Conservation (phyloP, 2,113 vertebrate genomes). For the Lycaon pictus region DNA sequence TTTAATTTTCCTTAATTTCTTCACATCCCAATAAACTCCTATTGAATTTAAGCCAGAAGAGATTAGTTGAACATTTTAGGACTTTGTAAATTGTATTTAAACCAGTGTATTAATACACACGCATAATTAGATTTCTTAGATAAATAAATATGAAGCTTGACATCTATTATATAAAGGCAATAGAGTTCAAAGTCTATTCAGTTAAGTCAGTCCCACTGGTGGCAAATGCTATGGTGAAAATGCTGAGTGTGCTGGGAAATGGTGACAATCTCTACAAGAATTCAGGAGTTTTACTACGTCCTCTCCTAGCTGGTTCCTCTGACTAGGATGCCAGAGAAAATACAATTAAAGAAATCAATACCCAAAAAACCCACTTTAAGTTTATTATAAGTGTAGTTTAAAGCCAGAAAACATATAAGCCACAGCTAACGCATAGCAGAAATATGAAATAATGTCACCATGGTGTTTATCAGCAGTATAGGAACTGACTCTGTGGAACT, state of each 20-base stretch:
- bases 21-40: slow-evolving; percentile 61
- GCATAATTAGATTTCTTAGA: slow-evolving; percentile 50
- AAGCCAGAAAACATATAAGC: slow-evolving; percentile 63
- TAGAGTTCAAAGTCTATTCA: slow-evolving; percentile 57
- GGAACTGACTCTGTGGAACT: slow-evolving; percentile 25
- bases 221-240: slow-evolving; percentile 45
- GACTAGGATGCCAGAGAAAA: slow-evolving; percentile 51
- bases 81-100: slow-evolving; percentile 54
- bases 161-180: not conserved
- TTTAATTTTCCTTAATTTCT: slow-evolving; percentile 59
- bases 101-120: slow-evolving; percentile 26
- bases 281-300: not conserved
- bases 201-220: not conserved
- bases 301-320: not conserved
- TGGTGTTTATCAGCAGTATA: not conserved
- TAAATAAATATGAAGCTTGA: slow-evolving; percentile 47
- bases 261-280: not conserved
- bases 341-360: slow-evolving; percentile 66
- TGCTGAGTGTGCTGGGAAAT: not conserved
- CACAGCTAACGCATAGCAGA: slow-evolving; percentile 59
- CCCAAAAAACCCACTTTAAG: slow-evolving; percentile 54
- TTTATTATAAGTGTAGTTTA: slow-evolving; percentile 66
- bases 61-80: slow-evolving; percentile 49
- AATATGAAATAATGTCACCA: slow-evolving; percentile 51
- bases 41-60: slow-evolving; percentile 63